Conservation (phyloP, 1,140 invertebrate species). For the Neodiprion pinetum region DNA sequence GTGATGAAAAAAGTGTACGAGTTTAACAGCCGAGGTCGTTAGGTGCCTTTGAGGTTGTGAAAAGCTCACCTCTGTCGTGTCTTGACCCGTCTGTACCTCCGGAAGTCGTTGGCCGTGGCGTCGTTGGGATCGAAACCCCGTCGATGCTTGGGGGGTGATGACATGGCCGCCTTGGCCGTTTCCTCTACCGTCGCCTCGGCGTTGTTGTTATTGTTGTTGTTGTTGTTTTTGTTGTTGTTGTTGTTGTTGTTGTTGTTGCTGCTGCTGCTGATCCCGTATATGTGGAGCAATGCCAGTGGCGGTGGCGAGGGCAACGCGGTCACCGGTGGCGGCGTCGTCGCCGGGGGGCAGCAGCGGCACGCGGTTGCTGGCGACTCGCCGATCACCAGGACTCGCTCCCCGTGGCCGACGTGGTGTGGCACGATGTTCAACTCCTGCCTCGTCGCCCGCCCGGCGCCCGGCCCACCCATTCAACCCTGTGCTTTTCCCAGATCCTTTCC, state of each 20-base stretch:
- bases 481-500: conserved; percentile 37
- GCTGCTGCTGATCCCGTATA: conserved; percentile 14
- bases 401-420: conserved; percentile 53
- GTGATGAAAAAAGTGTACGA: too few species aligned
- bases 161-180: conserved; percentile 48
- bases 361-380: conserved; percentile 42
- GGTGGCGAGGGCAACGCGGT: neutral
- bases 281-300: neutral
- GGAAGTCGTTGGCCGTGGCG: conserved; percentile 46
- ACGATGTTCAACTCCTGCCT: conserved; percentile 60
- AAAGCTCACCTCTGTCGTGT: conserved; percentile 53
- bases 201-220: conserved; percentile 28
- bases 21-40: too few species aligned
- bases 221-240: conserved; percentile 12
- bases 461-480: conserved; percentile 60
- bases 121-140: conserved; percentile 55
- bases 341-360: conserved; percentile 33
- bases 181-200: conserved; percentile 34
- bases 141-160: conserved; percentile 53
- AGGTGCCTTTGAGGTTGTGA: too few species aligned
- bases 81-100: conserved; percentile 54
- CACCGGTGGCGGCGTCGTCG: conserved; percentile 10
- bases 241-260: conserved; percentile 27
- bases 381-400: conserved; percentile 50
- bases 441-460: conserved; percentile 52